Evolutionary conservation across 2,888 invertebrate species (phyloP), one percentile per base, ranked within the genome.

Genomic region (Phyllotreta striolata): DNA sequence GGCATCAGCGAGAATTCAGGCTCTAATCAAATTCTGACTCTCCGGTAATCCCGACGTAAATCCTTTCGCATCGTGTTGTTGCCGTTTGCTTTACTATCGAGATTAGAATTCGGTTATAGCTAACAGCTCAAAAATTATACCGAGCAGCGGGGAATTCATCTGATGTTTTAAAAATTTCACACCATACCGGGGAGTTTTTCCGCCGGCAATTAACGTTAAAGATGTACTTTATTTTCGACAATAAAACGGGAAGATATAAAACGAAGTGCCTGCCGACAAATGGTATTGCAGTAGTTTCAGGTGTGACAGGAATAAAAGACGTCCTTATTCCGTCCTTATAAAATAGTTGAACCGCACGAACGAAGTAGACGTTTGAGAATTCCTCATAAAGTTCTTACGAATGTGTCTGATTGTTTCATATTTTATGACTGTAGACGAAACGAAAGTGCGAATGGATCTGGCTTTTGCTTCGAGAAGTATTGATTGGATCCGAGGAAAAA

Each of bases 1-100:
- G 60, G 71, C 72, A 73, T 73, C 73, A 72, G 73, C 72, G 69
- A 67, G 68, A 73, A 72, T 68, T 67, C 73, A 73, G 72, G 63
- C 70, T 64, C 62, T 68, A 66, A 70, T 70, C 70, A 70, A 70
- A 68, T 67, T 66, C 66, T 63, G 64, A 66, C 68, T 66, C 59
- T 51, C 55, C 51, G 38, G 55, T 70, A 70, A 68, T 70, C 70
- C 70, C 49, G 47, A 60, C 64, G 63, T 61, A 64, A 70, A 68
- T 63, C 63, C 70, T 52, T 51, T 55, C 13, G 66, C 67, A 51
- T 66, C 59, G 61, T 62, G 66, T 64, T 60, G 66, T 64, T 61
- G 37, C 55, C 24, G 2, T 9, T 66, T 65, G 62, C 55, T 39
- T 58, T 63, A 63, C 66, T 68, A 58, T 66, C 46, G 51, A 55